Conservation (phyloP, 2,797 vertebrate genomes). For the Bradypodion ventrale region DNA sequence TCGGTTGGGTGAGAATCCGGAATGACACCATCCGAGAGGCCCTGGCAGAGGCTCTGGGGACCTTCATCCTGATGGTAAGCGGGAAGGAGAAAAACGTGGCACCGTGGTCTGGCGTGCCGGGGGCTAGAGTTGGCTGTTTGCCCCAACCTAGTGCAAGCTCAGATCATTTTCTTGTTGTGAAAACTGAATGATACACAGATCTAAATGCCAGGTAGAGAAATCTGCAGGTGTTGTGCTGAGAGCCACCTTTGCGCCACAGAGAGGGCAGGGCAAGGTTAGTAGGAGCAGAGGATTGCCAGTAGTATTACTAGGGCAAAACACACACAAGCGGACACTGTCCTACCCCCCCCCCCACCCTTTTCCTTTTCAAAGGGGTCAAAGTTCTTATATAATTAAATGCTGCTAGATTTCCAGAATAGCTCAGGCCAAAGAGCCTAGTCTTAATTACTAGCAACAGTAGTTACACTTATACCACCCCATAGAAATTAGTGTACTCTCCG, state of each 20-base stretch:
- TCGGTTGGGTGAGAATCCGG: conserved; percentile 54
- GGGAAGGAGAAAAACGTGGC: neutral
- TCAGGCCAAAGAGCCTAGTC: no score
- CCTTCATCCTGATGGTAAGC: conserved; percentile 89
- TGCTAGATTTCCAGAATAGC: neutral
- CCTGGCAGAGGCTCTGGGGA: conserved; percentile 83
- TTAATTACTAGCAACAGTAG: no score
- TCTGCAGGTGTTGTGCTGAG: neutral
- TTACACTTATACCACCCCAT: no score
- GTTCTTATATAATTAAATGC: accelerated
- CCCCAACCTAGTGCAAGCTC: no score
- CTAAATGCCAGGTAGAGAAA: neutral
- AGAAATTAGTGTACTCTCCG: no score
- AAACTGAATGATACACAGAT: neutral
- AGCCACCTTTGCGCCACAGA: neutral
- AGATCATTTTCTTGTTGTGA: neutral
- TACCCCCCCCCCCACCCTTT: no score
- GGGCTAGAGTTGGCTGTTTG: neutral
- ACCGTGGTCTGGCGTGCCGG: neutral
- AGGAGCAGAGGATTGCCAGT: no score
- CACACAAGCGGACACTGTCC: no score
- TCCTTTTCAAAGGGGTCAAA: neutral
- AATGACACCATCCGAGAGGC: conserved; percentile 72
- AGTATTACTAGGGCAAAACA: no score
- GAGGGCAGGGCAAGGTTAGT: neutral